Evolutionary conservation across 2,797 vertebrate species (phyloP), one percentile per base, ranked within the genome.

Genomic region (Bovichtus variegatus): DNA sequence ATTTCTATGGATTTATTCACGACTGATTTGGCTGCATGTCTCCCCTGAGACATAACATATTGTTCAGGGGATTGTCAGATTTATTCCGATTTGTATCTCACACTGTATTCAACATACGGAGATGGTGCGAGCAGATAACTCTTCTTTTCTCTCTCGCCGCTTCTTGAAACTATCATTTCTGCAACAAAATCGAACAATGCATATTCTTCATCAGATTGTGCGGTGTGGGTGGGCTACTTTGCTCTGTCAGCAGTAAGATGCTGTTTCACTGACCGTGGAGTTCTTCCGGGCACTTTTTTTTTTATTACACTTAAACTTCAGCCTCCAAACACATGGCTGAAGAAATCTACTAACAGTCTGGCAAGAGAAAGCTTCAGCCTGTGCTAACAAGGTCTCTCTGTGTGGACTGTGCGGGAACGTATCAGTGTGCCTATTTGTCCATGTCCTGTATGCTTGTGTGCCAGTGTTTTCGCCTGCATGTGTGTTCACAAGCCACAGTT

Each of bases 1-100:
- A 87, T 92, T 92, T 87, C 43, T 88, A 94, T 94, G 90, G 83
- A 94, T 94, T 92, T 92, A 94, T 94, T 92, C 92, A 87, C 57
- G 58, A 62, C 87, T 78, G 74, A 89, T 89, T 86, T 85, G 81
- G 87, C 83, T 92, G 78, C 70, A 55, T 60, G 71, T 90, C 85
- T 88, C 92, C 90, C 92, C 80, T 84, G 91, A 92, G 92, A 93
- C 88, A 73, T 78, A 85, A 80, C 84, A 85, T 81, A 77, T 89
- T 87, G 85, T 92, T 90, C 71, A 47, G 78, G 87, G 93, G 86
- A 90, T 89, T 91, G 83, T 92, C 82, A 92, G 86, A 94, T 91
- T 81, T 85, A 86, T 89, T 87, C 85, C 4, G 76, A 91, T 89
- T 91, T 90, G 85, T 88, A 87, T 89, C 71, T 87, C 59, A 31